These are phyloP conservation scores for Penaeus japonicus DNA, from an alignment of 1,140 invertebrate species.

Conservation along the genomic window DNA sequence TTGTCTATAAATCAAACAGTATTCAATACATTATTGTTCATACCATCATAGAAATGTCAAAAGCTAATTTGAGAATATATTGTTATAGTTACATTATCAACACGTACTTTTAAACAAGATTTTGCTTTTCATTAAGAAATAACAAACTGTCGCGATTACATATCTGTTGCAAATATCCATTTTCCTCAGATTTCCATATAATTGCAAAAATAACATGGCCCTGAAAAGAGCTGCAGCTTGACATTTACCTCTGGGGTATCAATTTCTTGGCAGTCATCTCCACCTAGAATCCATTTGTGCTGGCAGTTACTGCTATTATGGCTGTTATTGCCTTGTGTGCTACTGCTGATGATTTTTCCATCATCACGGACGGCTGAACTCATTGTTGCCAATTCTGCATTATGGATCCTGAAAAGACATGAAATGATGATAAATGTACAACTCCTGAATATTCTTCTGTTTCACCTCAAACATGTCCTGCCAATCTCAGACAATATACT, in stretches of 20 bases:
- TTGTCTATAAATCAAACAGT: no score
- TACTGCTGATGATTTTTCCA: not conserved
- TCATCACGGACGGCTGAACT: not conserved
- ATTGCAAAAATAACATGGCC: no score
- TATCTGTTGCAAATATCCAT: no score
- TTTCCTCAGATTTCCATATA: no score
- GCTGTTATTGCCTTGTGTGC: not conserved
- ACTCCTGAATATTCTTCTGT: not conserved
- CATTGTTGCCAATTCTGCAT: slow-evolving; percentile 37
- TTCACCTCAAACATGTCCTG: not conserved
- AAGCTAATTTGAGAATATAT: no score
- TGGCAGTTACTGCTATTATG: not conserved
- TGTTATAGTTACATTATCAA: no score
- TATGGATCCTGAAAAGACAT: slow-evolving; percentile 40
- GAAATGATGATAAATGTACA: not conserved
- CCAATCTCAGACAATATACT: not conserved
- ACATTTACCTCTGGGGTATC: not conserved
- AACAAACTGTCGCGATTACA: no score
- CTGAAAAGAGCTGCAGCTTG: not conserved
- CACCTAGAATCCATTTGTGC: not conserved
- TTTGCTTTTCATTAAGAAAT: no score
- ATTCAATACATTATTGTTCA: no score
- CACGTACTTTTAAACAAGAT: no score
- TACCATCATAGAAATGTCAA: no score
- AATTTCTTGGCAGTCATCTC: not conserved